phyloP scores from a whole-genome alignment of 2,888 invertebrate genomes.

The Pardosa pseudoannulata region DNA sequence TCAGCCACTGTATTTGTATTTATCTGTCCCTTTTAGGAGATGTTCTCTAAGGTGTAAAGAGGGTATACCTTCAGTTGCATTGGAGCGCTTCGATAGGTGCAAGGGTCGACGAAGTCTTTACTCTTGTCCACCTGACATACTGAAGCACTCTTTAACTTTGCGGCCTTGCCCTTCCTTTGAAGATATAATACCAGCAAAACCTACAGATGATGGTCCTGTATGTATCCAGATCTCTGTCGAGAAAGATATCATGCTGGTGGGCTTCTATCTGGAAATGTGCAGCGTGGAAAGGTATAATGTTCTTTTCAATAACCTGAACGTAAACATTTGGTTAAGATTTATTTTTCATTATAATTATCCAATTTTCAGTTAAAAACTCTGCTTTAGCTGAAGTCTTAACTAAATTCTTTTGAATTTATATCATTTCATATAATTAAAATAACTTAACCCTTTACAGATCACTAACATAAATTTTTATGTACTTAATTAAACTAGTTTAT shows the following conservation, averaged over 20 bases:
- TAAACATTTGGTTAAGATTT: too few species aligned
- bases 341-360: too few species aligned
- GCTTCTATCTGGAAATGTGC: conserved; percentile 26
- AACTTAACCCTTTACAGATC: too few species aligned
- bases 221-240: conserved; percentile 50
- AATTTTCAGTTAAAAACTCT: too few species aligned
- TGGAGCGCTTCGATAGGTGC: conserved; percentile 14
- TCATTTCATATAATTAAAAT: too few species aligned
- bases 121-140: conserved; percentile 17
- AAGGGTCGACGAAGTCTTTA: conserved; percentile 7
- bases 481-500: too few species aligned
- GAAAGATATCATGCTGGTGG: conserved; percentile 29
- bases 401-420: too few species aligned
- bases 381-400: too few species aligned
- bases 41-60: conserved; percentile 12
- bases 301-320: background rate
- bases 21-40: too few species aligned
- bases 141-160: conserved; percentile 10
- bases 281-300: conserved; percentile 20
- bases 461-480: too few species aligned
- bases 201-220: conserved; percentile 8
- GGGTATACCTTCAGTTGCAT: conserved; percentile 6
- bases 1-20: too few species aligned
- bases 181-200: background rate
- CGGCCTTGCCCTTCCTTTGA: conserved; percentile 28